phyloP scores from a whole-genome alignment of 37 sponge, comb jelly and placozoan species.

The Beroe ovata region DNA sequence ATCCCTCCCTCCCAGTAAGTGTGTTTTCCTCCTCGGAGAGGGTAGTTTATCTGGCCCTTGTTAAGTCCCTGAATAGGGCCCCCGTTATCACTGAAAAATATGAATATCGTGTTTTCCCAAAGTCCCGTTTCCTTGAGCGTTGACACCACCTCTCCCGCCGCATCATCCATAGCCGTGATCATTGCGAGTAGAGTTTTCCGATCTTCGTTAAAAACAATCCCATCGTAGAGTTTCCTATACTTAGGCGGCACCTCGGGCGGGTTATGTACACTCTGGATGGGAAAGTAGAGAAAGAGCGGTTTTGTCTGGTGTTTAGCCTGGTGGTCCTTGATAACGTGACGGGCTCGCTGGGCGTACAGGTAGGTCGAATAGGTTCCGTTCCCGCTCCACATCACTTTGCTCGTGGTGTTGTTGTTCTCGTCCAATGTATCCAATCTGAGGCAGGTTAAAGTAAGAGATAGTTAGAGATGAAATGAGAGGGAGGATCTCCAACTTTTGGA shows the following conservation, averaged over 20 bases:
- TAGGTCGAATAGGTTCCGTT: conserved; percentile 27
- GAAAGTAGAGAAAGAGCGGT: conserved; percentile 29
- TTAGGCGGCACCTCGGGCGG: not conserved
- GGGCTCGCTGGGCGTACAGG: not conserved
- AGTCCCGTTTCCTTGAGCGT: not conserved
- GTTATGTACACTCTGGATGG: conserved; percentile 32
- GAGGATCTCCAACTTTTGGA: no score
- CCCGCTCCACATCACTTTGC: not conserved
- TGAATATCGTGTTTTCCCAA: conserved; percentile 43
- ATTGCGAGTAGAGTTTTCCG: conserved; percentile 26
- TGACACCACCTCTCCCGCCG: conserved; percentile 1
- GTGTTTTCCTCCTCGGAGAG: conserved; percentile 34
- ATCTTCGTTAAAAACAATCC: not conserved
- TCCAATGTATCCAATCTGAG: not conserved
- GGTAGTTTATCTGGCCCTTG: conserved; percentile 17
- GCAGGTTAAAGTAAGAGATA: no score
- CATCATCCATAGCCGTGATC: conserved; percentile 57
- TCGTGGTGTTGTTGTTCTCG: not conserved
- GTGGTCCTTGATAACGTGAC: conserved; percentile 10
- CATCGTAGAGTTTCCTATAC: conserved; percentile 15
- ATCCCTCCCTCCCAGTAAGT: conserved; percentile 47
- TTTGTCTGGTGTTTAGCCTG: conserved; percentile 31
- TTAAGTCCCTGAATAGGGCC: conserved; percentile 10
- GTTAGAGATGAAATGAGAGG: no score
- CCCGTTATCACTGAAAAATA: conserved; percentile 62